Evolutionary conservation across 1,140 invertebrate species (phyloP), one percentile per base, ranked within the genome.

Genomic region (Lordiphosa clarofinis): DNA sequence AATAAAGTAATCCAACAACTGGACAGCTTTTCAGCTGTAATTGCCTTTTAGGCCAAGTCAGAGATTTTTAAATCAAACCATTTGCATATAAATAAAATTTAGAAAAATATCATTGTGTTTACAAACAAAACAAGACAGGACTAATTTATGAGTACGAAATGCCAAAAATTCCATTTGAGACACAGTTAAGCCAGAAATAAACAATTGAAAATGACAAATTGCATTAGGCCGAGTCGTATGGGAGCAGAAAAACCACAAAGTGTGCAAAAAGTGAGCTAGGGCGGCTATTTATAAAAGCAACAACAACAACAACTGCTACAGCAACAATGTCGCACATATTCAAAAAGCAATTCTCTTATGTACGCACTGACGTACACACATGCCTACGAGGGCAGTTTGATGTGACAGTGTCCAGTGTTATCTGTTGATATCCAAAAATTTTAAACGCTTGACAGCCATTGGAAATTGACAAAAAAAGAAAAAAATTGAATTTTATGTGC

Each of bases 181-280:
- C 67, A 76, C 4, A 28, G 4, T 15, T 76, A 72, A 39, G 58
- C 44, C 42, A 57, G 36, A 37, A 53, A 39, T 64, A 64, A 59
- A 73, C 24, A 82, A 73, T 76, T 76, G 67, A 76, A 84, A 82
- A 84, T 82, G 78, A 82, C 76, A 82, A 82, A 82, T 82, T 82
- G 72, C 78, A 82, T 82, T 82, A 84, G 59, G 50, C 39, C 43
- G 35, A 31, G 50, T 31, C 19, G 38, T 12, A 54, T 28, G 15
- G 24, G 13, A 3, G 44, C 76, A 79, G 31, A 74, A 70, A 62
- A 62, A 75, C 50, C 12, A 50, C 66, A 74, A 74, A 75, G 71
- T 66, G 60, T 64, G 42, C 66, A 75, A 53, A 70, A 73, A 78
- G 69, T 64, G 66, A 69, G 58, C 73, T 42, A 61, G 49, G 37